Conservation (phyloP, 2,113 vertebrate species). For the Solenodon paradoxus region DNA sequence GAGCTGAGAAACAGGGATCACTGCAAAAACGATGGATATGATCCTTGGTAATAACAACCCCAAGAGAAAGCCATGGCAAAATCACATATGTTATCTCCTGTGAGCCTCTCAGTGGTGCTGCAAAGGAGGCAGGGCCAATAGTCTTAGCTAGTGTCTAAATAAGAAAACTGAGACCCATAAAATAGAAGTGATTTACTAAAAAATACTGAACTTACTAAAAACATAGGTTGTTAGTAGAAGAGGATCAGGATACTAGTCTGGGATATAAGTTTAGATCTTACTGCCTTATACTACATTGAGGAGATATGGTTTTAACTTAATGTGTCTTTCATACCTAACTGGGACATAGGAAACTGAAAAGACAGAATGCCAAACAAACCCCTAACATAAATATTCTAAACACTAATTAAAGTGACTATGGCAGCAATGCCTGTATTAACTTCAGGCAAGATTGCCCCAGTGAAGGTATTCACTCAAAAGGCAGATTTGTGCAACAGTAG, state of each 20-base stretch:
- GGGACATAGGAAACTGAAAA: neutral
- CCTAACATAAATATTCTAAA: neutral
- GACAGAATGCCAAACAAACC: neutral
- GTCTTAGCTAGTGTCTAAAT: neutral
- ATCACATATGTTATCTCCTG: neutral
- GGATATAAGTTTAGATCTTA: neutral
- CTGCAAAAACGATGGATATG: neutral
- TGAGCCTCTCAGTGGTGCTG: neutral
- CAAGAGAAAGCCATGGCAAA: neutral
- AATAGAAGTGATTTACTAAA: neutral
- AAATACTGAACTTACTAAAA: too few species aligned
- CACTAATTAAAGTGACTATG: neutral
- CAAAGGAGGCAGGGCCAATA: neutral
- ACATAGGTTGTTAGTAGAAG: neutral
- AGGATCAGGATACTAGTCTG: neutral
- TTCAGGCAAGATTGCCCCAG: neutral
- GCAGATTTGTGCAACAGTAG: neutral
- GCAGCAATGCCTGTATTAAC: neutral
- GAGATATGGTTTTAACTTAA: neutral
- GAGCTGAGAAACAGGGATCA: neutral
- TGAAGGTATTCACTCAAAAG: neutral
- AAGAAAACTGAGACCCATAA: neutral
- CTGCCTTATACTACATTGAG: neutral
- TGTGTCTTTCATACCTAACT: neutral
- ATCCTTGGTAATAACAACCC: too few species aligned